These are phyloP conservation scores for Anaspis maculata DNA, from an alignment of 2,888 invertebrate species.

Conservation along the genomic window DNA sequence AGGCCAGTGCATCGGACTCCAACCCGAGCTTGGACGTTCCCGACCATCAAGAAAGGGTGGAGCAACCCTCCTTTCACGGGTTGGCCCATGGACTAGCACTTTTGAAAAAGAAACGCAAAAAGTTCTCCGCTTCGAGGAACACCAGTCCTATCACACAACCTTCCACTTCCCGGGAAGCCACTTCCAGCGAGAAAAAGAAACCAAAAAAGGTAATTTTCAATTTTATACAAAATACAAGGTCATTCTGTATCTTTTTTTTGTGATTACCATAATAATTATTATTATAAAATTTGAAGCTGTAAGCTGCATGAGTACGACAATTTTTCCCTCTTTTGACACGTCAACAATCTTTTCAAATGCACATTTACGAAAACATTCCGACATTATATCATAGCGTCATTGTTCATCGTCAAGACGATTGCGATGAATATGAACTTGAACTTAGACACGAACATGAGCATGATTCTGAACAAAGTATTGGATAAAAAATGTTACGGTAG, in stretches of 20 bases:
- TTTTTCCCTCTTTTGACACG: too few species aligned
- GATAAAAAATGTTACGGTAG: too few species aligned
- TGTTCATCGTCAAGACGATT: too few species aligned
- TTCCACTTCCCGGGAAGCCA: conserved; percentile 8
- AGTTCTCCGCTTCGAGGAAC: conserved; percentile 72
- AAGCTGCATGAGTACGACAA: too few species aligned
- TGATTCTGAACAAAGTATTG: too few species aligned
- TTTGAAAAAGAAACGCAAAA: conserved; percentile 71
- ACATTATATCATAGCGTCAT: too few species aligned
- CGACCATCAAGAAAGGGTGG: conserved; percentile 14
- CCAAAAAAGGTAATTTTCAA: conserved; percentile 18
- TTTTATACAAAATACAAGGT: neutral
- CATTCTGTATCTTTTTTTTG: conserved; percentile 1
- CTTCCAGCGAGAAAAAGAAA: conserved; percentile 9
- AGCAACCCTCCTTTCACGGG: conserved; percentile 34
- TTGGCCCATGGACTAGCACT: conserved; percentile 59
- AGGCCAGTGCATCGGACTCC: conserved; percentile 62
- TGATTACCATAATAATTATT: too few species aligned
- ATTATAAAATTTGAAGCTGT: too few species aligned
- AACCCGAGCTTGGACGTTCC: conserved; percentile 54
- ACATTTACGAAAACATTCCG: too few species aligned
- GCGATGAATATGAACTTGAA: too few species aligned
- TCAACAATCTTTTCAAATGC: too few species aligned
- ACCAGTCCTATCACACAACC: conserved; percentile 50
- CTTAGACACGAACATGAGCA: too few species aligned